Conservation (phyloP, 2,888 invertebrate genomes). For the Protodeltote pygarga region DNA sequence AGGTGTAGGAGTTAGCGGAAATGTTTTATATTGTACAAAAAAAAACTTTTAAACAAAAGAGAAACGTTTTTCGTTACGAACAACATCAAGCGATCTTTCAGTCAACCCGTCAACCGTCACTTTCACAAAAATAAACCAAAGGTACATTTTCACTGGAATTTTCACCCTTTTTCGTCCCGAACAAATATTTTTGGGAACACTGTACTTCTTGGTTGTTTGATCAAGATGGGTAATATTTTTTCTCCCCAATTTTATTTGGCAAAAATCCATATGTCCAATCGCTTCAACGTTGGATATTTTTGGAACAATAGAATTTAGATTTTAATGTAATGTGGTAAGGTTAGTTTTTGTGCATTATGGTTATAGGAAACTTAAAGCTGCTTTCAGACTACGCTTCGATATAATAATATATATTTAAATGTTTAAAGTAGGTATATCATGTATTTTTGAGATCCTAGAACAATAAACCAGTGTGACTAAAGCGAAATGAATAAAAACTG, state of each 20-base stretch:
- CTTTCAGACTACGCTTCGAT: too few species aligned
- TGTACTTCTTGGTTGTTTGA: background rate
- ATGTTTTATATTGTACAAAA: too few species aligned
- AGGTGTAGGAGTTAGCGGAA: too few species aligned
- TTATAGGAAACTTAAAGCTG: too few species aligned
- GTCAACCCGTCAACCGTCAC: background rate
- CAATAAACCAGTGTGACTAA: too few species aligned
- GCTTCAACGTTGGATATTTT: background rate
- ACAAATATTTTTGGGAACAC: constrained; percentile 1
- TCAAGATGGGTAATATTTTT: background rate
- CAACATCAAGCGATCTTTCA: too few species aligned
- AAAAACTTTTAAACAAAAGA: too few species aligned
- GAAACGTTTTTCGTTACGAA: too few species aligned
- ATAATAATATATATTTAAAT: too few species aligned
- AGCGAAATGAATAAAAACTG: too few species aligned
- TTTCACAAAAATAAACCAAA: background rate
- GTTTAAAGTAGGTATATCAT: too few species aligned
- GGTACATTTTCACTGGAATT: background rate
- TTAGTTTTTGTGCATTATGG: background rate
- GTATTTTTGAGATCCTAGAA: too few species aligned
- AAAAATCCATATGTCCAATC: constrained; percentile 5
- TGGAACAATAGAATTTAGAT: background rate
- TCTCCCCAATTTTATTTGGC: background rate
- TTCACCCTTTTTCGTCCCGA: background rate
- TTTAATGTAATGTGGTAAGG: background rate